Evolutionary conservation across 2,888 invertebrate genomes (phyloP), one percentile per base, ranked within the genome.

Genomic region (Alentia gelatinosa): DNA sequence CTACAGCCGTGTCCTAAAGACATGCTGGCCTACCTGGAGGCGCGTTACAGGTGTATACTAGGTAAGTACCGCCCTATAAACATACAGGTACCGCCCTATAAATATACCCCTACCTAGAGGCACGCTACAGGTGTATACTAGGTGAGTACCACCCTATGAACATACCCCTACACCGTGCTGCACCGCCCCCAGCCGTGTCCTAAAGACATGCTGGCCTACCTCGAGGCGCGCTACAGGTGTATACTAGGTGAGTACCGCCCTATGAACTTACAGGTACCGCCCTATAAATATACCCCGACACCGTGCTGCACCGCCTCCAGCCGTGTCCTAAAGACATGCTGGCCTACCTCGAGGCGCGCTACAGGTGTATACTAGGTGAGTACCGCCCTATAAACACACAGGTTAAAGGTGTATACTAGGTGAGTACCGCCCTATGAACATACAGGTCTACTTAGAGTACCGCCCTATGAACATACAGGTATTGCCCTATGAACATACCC

Each of bases 31-130:
- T 93, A 92, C 90, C 92, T 93, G 23, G 92, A 93, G 89, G 92
- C 92, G 7, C 91, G 91, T 9, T 92, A 92, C 90, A 50, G 39
- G 35, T 93, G 93, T 89, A 56, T 91, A 9, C 89, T 86, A 89
- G 92, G 93, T 93, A 47, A 89, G 63, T 56, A 35, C 7, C 0
- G n/a, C n/a, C n/a, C n/a, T n/a, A n/a, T n/a, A n/a, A n/a, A n/a
- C n/a, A n/a, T n/a, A n/a, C n/a, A n/a, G n/a, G n/a, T n/a, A n/a
- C n/a, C n/a, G n/a, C n/a, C n/a, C n/a, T n/a, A n/a, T n/a, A n/a
- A n/a, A n/a, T n/a, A n/a, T n/a, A n/a, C n/a, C 91, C 92, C 88
- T 92, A 91, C 90, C 92, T 93, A 9, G 92, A 92, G 86, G 92
- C 92, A 9, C 90, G 91, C 12, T 92, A 92, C 90, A 42, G n/a